Evolutionary conservation across 53 echinoderm and acorn worm genomes (phyloP).

Genomic region (Astropecten irregularis): DNA sequence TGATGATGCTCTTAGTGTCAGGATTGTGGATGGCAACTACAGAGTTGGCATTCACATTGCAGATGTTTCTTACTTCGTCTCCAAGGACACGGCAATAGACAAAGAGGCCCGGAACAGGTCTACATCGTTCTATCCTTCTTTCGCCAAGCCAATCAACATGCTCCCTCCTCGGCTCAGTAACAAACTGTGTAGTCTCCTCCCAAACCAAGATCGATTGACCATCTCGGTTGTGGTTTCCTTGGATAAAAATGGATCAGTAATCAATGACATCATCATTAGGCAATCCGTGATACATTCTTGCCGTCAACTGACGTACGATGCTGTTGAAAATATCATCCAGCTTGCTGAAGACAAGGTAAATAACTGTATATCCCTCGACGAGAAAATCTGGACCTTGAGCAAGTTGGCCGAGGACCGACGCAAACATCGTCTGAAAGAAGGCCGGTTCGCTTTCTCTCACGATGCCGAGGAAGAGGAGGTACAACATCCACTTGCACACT

Average conservation of each 20-base stretch:
- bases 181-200: slow-evolving; percentile 70
- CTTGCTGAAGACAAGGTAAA: neutral
- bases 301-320: slow-evolving; percentile 61
- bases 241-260: slow-evolving; percentile 26
- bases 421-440: slow-evolving; percentile 55
- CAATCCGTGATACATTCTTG: slow-evolving; percentile 67
- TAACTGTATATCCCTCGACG: neutral
- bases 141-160: slow-evolving; percentile 67
- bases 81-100: slow-evolving; percentile 47
- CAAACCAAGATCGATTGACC: slow-evolving; percentile 57
- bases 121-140: slow-evolving; percentile 66
- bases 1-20: slow-evolving; percentile 85
- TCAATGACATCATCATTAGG: slow-evolving; percentile 7
- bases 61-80: slow-evolving; percentile 75
- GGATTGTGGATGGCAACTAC: slow-evolving; percentile 23
- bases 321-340: slow-evolving; percentile 65
- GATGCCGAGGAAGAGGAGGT: slow-evolving; percentile 54
- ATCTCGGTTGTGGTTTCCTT: slow-evolving; percentile 67
- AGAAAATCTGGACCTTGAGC: slow-evolving; percentile 1
- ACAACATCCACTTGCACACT: slow-evolving; percentile 66
- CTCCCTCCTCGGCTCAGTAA: slow-evolving; percentile 74
- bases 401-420: slow-evolving; percentile 43
- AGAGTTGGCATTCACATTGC: slow-evolving; percentile 86
- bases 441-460: slow-evolving; percentile 14
- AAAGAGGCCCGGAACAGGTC: slow-evolving; percentile 62